Evolutionary conservation across 2,888 invertebrate species (phyloP).

Genomic region (Allolobophora icterica): DNA sequence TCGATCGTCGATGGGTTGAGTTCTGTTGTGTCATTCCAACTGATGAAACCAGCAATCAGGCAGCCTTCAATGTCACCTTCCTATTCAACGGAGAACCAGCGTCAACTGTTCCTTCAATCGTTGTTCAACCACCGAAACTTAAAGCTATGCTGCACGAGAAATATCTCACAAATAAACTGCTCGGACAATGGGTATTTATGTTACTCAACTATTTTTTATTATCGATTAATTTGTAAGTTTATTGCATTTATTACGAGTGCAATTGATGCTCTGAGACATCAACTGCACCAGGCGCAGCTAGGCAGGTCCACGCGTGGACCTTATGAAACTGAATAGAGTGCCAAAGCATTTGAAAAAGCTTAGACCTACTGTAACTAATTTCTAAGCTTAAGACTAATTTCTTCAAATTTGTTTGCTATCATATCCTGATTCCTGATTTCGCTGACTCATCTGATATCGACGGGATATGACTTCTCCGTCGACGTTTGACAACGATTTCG

Average conservation of each 20-base stretch:
- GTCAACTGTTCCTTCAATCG: background rate
- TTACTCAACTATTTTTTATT: background rate
- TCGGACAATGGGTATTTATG: background rate
- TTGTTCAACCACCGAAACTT: background rate
- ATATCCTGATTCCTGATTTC: no score
- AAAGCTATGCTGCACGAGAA: constrained; percentile 12
- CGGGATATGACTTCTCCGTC: no score
- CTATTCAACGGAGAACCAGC: background rate
- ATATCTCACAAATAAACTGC: background rate
- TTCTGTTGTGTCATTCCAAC: constrained; percentile 4
- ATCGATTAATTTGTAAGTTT: background rate
- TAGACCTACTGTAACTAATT: no score
- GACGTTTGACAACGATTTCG: no score
- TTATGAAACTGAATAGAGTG: no score
- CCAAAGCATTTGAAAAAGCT: no score
- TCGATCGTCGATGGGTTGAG: background rate
- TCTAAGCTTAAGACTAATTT: no score
- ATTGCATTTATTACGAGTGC: background rate
- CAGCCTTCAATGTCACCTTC: constrained; percentile 20
- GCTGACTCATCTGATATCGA: no score
- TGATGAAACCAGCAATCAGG: background rate
- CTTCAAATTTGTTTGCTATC: no score
- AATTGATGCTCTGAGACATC: no score
- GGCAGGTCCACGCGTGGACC: no score
- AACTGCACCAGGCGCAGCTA: no score